A percentile compares a stretch with the other conserved stretches of the same genome.
These are phyloP conservation scores for Zaprionus lachaisei DNA, from an alignment of 1,140 invertebrate genomes.

Conservation along the genomic window DNA sequence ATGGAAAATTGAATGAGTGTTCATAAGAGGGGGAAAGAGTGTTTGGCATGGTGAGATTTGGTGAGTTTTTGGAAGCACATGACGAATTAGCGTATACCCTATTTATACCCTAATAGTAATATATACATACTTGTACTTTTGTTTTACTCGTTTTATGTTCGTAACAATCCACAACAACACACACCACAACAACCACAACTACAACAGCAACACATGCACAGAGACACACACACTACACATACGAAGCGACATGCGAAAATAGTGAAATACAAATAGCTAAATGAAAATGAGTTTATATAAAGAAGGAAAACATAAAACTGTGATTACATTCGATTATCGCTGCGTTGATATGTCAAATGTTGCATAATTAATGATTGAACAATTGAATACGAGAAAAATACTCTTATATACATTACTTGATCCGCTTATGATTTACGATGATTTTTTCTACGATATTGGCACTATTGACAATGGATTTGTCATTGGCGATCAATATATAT, in stretches of 20 bases:
- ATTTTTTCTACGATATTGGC: conserved; percentile 23
- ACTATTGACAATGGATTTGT: conserved; percentile 39
- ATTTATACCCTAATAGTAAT: conserved; percentile 17
- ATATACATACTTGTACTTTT: conserved; percentile 39
- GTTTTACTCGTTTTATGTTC: conserved; percentile 44
- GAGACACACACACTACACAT: conserved; percentile 40
- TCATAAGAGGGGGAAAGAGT: conserved; percentile 57
- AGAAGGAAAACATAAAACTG: conserved; percentile 84
- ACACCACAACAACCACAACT: conserved; percentile 44
- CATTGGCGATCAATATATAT: conserved; percentile 24
- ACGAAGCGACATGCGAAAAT: conserved; percentile 55
- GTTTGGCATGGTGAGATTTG: conserved; percentile 70
- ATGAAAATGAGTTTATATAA: conserved; percentile 82
- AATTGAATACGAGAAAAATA: conserved; percentile 39
- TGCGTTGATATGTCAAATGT: conserved; percentile 69
- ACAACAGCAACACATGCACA: conserved; percentile 42
- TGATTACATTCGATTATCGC: conserved; percentile 81
- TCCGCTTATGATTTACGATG: conserved; percentile 58
- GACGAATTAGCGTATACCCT: conserved; percentile 35
- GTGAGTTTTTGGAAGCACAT: conserved; percentile 45
- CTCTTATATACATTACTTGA: conserved; percentile 48
- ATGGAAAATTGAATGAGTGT: conserved; percentile 53
- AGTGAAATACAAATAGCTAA: conserved; percentile 81
- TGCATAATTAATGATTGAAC: conserved; percentile 47
- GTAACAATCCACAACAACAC: conserved; percentile 46